Evolutionary conservation across 2,113 vertebrate species (phyloP).

Genomic region (Anas platyrhynchos): DNA sequence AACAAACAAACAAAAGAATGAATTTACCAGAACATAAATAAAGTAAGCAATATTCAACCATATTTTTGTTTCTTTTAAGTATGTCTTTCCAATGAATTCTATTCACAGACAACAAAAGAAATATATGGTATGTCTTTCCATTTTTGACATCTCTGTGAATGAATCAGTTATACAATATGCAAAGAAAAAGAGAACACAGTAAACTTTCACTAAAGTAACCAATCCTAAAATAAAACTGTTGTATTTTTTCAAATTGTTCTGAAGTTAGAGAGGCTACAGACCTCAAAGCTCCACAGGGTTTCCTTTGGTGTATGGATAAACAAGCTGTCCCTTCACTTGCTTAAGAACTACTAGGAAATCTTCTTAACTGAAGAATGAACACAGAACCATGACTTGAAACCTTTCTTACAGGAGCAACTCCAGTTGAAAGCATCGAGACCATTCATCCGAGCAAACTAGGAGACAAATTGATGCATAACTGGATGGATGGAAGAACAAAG

Average conservation of each 20-base stretch:
- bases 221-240: background rate
- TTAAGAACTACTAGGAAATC: background rate
- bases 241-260: background rate
- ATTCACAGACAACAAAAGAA: background rate
- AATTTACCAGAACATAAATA: background rate
- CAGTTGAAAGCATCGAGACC: background rate
- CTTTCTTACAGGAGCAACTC: background rate
- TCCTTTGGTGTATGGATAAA: background rate
- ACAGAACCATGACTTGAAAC: background rate
- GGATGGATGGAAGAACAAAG: background rate
- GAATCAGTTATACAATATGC: background rate
- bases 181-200: background rate
- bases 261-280: background rate
- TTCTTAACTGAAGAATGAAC: background rate
- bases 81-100: background rate
- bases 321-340: background rate
- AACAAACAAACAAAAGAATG: no score
- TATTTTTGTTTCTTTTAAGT: background rate
- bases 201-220: background rate
- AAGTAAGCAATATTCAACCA: background rate
- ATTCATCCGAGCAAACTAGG: background rate
- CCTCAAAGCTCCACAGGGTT: background rate
- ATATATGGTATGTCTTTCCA: background rate
- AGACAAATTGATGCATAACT: background rate
- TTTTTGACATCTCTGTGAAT: background rate